Evolutionary conservation across 2,888 invertebrate genomes (phyloP).

Genomic region (Saturnia japonica): DNA sequence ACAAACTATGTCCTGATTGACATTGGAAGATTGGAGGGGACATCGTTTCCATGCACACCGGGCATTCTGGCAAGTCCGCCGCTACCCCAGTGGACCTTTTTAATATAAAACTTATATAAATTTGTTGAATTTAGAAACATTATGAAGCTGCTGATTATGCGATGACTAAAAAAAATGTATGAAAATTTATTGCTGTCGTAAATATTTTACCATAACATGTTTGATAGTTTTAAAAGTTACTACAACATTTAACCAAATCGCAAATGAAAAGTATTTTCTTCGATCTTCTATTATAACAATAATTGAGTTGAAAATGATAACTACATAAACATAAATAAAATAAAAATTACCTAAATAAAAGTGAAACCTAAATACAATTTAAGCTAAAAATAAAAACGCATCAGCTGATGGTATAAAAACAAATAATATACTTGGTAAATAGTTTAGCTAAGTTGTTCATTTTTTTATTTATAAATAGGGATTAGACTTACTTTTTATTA

Average conservation of each 20-base stretch:
- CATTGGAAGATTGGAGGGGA: conserved; percentile 69
- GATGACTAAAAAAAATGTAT: not conserved
- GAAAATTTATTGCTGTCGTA: too few species aligned
- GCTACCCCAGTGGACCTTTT: conserved; percentile 33
- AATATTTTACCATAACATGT: too few species aligned
- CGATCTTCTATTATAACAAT: not conserved
- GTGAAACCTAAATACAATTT: not conserved
- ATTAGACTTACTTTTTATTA: conserved; percentile 45
- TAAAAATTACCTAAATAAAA: too few species aligned
- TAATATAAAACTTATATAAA: not conserved
- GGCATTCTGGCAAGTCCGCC: conserved; percentile 62
- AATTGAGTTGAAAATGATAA: not conserved
- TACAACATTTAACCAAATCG: too few species aligned
- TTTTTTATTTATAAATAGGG: not conserved
- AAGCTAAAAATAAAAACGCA: not conserved
- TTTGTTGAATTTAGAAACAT: not conserved
- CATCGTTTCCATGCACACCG: conserved; percentile 68
- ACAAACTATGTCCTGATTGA: conserved; percentile 71
- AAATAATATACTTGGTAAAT: not conserved
- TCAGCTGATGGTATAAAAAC: not conserved
- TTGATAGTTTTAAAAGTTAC: too few species aligned
- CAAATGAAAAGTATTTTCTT: too few species aligned
- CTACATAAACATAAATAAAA: too few species aligned
- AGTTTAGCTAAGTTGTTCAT: not conserved
- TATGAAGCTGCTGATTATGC: not conserved